Percentiles rank a stretch among this genome's conserved stretches.
phyloP scores from a whole-genome alignment of 2,113 vertebrate species.

The Sminthopsis crassicaudata region DNA sequence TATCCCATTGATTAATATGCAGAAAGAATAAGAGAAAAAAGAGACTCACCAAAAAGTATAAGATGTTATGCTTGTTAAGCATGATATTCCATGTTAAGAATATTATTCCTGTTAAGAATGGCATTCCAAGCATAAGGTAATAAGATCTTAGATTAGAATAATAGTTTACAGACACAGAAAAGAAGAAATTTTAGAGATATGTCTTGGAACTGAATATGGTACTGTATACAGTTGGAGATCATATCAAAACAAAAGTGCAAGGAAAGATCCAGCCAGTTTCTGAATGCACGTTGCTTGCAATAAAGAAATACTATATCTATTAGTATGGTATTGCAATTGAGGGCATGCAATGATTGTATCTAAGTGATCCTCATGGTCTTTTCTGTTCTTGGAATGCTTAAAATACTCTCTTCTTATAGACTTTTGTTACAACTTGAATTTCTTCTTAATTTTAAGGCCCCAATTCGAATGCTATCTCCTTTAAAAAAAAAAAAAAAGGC shows the following conservation, averaged over 20 bases:
- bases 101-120: no score
- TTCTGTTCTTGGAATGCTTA: background rate
- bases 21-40: background rate
- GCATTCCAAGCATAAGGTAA: background rate
- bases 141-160: background rate
- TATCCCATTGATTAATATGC: background rate
- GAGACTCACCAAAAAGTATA: background rate
- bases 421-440: background rate
- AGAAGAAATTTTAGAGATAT: background rate
- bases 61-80: no score
- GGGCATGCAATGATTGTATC: background rate
- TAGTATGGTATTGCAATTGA: background rate
- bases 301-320: background rate
- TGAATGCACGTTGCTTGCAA: background rate
- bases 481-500: no score
- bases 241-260: background rate
- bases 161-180: background rate
- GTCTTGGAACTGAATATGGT: fast-evolving
- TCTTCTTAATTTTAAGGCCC: background rate
- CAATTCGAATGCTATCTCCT: background rate
- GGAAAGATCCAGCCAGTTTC: background rate
- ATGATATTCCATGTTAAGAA: no score
- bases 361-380: background rate
- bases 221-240: background rate
- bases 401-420: background rate